Evolutionary conservation across 2,888 invertebrate species (phyloP).

Genomic region (Microctonus aethiopoides): DNA sequence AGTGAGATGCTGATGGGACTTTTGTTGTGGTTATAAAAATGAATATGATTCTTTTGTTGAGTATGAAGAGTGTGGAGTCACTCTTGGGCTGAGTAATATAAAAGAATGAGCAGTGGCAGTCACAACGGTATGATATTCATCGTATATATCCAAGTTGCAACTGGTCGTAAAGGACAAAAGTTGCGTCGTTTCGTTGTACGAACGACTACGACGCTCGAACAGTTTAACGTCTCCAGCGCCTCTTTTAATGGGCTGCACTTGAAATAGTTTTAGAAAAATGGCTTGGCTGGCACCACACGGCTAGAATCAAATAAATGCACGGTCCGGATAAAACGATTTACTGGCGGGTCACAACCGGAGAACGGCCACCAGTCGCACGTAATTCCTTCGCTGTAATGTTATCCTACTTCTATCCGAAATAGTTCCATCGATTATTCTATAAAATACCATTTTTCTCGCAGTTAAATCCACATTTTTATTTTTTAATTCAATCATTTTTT

Average conservation of each 20-base stretch:
- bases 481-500: background rate
- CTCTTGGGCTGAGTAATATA: background rate
- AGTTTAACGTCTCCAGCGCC: constrained; percentile 53
- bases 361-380: constrained; percentile 57
- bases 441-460: background rate
- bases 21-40: background rate
- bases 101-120: background rate
- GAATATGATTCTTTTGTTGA: background rate
- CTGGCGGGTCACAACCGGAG: constrained; percentile 53
- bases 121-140: constrained; percentile 8
- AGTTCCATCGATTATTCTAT: constrained; percentile 17
- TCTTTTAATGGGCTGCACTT: constrained; percentile 56
- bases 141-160: constrained; percentile 42
- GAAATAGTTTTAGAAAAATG: constrained; percentile 62
- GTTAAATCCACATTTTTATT: background rate
- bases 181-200: constrained; percentile 52
- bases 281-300: constrained; percentile 47
- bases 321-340: constrained; percentile 60
- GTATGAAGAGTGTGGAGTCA: background rate
- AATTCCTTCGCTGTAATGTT: constrained; percentile 43
- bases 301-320: constrained; percentile 59
- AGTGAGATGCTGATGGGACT: background rate
- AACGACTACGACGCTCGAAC: constrained; percentile 45
- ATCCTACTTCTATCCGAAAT: constrained; percentile 22
- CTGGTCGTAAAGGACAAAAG: constrained; percentile 51